A percentile compares a stretch with the other conserved stretches of the same genome.
These are phyloP conservation scores for Myotis lucifugus DNA, from an alignment of 2,113 vertebrate genomes.

Conservation along the genomic window DNA sequence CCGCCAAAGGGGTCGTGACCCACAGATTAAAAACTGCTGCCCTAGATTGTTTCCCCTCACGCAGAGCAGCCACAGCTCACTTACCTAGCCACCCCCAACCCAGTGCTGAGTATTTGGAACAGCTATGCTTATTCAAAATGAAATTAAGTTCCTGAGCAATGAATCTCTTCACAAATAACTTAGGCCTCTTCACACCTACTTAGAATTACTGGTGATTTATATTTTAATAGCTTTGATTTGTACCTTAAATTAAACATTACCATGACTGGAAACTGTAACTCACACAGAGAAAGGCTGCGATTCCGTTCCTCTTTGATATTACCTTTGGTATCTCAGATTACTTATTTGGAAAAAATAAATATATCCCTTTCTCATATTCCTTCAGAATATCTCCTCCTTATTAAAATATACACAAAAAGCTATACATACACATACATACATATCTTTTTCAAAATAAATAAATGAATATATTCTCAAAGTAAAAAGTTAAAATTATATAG, in stretches of 20 bases:
- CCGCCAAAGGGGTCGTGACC: no score
- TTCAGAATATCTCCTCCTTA: slow-evolving; percentile 6
- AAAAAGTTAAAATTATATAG: slow-evolving; percentile 9
- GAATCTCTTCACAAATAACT: slow-evolving; percentile 31
- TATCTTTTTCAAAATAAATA: background rate
- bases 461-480: slow-evolving; percentile 15
- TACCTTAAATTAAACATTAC: slow-evolving; percentile 35
- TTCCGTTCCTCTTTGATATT: slow-evolving; percentile 7
- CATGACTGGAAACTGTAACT: background rate
- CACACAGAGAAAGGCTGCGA: background rate
- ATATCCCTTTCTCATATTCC: background rate
- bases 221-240: slow-evolving; percentile 30
- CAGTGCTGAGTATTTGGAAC: background rate
- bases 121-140: background rate
- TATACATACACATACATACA: background rate
- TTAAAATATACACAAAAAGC: background rate
- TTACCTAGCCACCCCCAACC: background rate
- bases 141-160: slow-evolving; percentile 32
- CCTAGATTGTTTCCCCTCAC: background rate
- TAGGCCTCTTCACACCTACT: background rate
- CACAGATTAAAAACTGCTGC: no score
- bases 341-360: slow-evolving; percentile 24
- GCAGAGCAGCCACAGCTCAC: background rate
- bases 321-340: slow-evolving; percentile 20
- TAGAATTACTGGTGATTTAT: background rate